Conservation (phyloP, 2,113 vertebrate species). For the Pithys albifrons region DNA sequence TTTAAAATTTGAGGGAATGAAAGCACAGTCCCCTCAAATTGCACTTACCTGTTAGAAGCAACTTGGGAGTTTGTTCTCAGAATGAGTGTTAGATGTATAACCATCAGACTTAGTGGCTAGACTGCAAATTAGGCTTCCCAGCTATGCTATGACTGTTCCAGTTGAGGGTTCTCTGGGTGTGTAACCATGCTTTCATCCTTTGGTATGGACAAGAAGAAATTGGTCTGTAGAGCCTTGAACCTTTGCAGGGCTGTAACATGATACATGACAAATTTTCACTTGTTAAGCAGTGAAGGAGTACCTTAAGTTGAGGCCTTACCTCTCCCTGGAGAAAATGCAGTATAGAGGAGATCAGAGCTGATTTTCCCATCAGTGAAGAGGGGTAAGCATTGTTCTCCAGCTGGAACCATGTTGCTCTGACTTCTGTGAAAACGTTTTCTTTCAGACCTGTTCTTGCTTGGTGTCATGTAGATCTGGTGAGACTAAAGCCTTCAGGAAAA, state of each 20-base stretch:
- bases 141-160: background rate
- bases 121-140: background rate
- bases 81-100: background rate
- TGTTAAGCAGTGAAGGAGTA: background rate
- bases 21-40: background rate
- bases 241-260: background rate
- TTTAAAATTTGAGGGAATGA: constrained; percentile 10
- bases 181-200: background rate
- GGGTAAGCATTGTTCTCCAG: background rate
- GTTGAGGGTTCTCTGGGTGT: background rate
- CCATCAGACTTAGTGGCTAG: background rate
- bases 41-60: background rate
- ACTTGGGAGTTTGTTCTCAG: background rate
- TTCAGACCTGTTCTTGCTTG: background rate
- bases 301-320: background rate
- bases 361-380: background rate
- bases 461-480: background rate
- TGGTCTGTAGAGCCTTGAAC: background rate
- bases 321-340: background rate
- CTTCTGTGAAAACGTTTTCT: background rate
- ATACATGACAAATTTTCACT: background rate
- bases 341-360: background rate
- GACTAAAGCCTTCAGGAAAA: background rate
- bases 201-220: background rate
- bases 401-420: background rate